These are phyloP conservation scores for Neolamprologus tretocephalus DNA, from an alignment of 2,113 vertebrate species.

Conservation along the genomic window DNA sequence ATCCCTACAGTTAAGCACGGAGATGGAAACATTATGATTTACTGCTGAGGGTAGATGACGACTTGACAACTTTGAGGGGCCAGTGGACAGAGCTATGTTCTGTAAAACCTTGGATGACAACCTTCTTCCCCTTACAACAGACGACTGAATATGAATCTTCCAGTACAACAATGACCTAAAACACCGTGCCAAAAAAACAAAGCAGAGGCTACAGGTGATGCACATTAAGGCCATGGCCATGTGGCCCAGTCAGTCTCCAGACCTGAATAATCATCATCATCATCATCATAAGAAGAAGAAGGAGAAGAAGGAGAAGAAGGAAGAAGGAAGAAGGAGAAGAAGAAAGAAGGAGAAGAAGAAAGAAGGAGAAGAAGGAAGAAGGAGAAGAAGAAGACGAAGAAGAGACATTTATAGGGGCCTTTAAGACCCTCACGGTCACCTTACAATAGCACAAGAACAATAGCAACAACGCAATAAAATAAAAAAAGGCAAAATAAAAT, in stretches of 20 bases:
- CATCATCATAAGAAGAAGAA: too few relatives aligned
- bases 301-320: too few relatives aligned
- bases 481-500: neutral
- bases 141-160: neutral
- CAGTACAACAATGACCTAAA: neutral
- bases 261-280: neutral
- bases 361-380: too few relatives aligned
- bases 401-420: neutral
- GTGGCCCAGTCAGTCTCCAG: neutral
- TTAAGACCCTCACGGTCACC: neutral
- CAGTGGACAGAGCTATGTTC: neutral
- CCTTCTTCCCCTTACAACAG: neutral
- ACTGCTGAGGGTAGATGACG: neutral
- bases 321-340: too few relatives aligned
- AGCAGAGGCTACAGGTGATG: neutral
- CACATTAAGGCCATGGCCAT: neutral
- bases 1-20: fast-evolving
- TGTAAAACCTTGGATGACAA: neutral
- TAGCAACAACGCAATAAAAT: fast-evolving
- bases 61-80: neutral
- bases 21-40: neutral
- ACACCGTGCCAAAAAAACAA: fast-evolving
- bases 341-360: too few relatives aligned
- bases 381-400: too few relatives aligned
- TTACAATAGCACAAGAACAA: neutral